These are phyloP conservation scores for Harpalus rubripes DNA, from an alignment of 2,888 invertebrate genomes.

Conservation along the genomic window DNA sequence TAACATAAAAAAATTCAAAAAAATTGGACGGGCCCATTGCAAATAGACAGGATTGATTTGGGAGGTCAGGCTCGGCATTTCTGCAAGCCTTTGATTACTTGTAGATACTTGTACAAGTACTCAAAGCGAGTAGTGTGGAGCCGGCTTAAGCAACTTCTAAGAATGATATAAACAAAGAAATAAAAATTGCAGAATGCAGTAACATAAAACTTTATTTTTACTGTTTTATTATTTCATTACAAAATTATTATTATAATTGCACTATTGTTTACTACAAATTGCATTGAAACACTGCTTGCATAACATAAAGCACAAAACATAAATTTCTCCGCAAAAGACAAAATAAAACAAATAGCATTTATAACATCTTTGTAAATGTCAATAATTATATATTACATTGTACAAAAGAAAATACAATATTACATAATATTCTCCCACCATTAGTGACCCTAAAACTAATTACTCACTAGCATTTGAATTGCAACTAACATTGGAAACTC, in stretches of 20 bases:
- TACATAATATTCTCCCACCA: conserved; percentile 38
- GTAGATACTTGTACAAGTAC: no score
- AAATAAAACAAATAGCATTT: conserved; percentile 11
- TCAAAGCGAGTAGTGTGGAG: no score
- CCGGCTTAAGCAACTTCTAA: no score
- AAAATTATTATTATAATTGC: not conserved
- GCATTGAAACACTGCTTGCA: not conserved
- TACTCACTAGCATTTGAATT: conserved; percentile 17
- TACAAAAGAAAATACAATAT: conserved; percentile 20
- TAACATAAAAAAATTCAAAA: no score
- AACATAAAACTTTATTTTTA: not conserved
- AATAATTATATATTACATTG: not conserved
- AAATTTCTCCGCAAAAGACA: not conserved
- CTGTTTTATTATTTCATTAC: no score
- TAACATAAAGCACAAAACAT: not conserved
- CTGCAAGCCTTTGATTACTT: no score
- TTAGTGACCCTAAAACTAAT: conserved; percentile 7
- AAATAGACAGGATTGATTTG: no score
- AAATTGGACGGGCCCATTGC: no score
- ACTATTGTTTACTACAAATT: not conserved
- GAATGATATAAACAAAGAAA: no score
- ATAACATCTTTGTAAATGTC: not conserved
- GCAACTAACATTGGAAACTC: conserved; percentile 7
- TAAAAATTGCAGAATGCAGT: no score
- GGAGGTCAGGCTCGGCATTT: no score